phyloP scores from a whole-genome alignment of 2,797 vertebrate genomes.

The Enteromius thamalakanensis region DNA sequence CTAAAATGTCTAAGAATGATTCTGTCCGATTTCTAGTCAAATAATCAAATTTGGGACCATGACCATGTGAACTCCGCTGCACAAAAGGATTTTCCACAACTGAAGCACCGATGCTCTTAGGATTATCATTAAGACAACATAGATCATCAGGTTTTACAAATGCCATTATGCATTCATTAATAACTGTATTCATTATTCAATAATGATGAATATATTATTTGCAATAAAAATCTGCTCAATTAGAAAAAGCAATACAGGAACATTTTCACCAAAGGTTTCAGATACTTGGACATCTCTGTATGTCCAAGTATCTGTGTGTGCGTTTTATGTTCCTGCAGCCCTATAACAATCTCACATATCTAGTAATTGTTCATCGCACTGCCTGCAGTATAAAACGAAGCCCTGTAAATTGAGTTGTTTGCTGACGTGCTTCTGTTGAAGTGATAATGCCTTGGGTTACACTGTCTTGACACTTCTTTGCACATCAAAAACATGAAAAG shows the following conservation, averaged over 20 bases:
- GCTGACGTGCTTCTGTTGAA: constrained; percentile 12
- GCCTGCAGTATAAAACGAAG: constrained; percentile 2
- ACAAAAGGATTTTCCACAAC: neutral
- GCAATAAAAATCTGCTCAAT: neutral
- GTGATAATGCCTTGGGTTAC: neutral
- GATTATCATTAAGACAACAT: neutral
- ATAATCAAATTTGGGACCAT: neutral
- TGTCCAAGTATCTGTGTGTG: neutral
- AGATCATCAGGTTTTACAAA: neutral
- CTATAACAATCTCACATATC: neutral
- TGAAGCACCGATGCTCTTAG: neutral
- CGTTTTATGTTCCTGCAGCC: neutral
- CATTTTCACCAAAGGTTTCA: neutral
- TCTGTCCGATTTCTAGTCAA: neutral
- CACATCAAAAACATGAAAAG: neutral
- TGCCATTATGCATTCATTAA: too few species aligned
- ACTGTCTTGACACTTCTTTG: neutral
- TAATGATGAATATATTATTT: neutral
- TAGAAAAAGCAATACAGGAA: neutral
- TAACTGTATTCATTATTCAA: too few species aligned
- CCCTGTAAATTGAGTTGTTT: constrained; percentile 29
- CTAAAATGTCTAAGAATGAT: neutral
- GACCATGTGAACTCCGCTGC: neutral
- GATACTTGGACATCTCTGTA: neutral
- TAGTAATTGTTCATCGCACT: neutral